Evolutionary conservation across 2,888 invertebrate genomes (phyloP).

Genomic region (Heliconius charithonia): DNA sequence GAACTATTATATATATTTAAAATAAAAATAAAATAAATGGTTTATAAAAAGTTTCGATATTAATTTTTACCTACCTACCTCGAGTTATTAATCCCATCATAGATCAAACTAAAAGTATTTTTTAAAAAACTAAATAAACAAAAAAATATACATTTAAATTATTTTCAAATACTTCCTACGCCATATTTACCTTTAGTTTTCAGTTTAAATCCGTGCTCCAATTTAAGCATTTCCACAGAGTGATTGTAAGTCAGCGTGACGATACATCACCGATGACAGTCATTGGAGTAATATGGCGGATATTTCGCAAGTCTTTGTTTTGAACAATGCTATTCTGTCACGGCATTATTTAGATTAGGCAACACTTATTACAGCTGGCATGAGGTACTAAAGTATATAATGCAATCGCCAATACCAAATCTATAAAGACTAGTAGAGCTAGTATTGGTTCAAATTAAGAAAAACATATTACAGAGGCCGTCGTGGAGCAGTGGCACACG

Average conservation of each 20-base stretch:
- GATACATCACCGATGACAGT: conserved; percentile 42
- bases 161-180: neutral
- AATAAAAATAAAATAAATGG: too few relatives aligned
- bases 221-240: conserved; percentile 27
- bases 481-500: neutral
- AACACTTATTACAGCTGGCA: conserved; percentile 12
- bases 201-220: neutral
- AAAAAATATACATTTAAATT: neutral
- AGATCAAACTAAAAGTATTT: too few relatives aligned
- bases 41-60: too few relatives aligned
- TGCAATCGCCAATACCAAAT: neutral
- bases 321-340: conserved; percentile 44
- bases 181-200: neutral
- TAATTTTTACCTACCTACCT: too few relatives aligned
- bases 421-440: neutral
- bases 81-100: too few relatives aligned
- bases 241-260: conserved; percentile 41
- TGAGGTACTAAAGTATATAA: neutral
- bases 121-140: too few relatives aligned
- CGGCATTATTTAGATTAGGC: conserved; percentile 38
- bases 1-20: too few relatives aligned
- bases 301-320: conserved; percentile 48
- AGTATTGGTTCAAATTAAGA: too few relatives aligned
- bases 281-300: conserved; percentile 29
- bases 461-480: too few relatives aligned